Conservation (phyloP, 2,113 vertebrate species). For the Empidonax alnorum region DNA sequence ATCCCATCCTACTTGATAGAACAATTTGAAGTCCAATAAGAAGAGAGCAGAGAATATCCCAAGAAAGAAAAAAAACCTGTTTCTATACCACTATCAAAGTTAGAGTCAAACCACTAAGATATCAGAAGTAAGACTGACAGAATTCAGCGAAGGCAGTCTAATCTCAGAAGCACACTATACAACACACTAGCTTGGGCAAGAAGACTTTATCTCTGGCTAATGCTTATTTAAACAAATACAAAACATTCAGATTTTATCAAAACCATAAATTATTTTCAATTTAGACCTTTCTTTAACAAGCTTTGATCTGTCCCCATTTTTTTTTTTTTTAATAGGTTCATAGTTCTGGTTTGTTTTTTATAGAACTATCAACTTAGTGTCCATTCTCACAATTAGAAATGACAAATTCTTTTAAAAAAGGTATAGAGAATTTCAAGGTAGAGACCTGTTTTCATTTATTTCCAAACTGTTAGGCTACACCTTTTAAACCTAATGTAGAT, state of each 20-base stretch:
- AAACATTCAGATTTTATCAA: background rate
- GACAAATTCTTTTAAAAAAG: conserved; percentile 15
- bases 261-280: background rate
- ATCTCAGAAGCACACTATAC: background rate
- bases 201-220: background rate
- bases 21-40: background rate
- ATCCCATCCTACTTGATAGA: background rate
- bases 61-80: background rate
- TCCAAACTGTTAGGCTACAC: background rate
- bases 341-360: background rate
- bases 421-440: conserved; percentile 19
- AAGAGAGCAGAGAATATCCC: background rate
- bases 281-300: background rate
- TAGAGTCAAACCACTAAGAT: background rate
- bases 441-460: background rate
- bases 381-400: conserved; percentile 46
- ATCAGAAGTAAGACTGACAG: background rate
- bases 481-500: background rate
- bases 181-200: background rate
- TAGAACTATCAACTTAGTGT: background rate
- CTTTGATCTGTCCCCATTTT: background rate
- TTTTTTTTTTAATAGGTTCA: background rate
- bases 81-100: background rate
- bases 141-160: background rate
- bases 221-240: background rate